Percentiles rank a stretch among this genome's conserved stretches.
Conservation (phyloP, 2,113 vertebrate genomes). For the Coreoperca whiteheadi region DNA sequence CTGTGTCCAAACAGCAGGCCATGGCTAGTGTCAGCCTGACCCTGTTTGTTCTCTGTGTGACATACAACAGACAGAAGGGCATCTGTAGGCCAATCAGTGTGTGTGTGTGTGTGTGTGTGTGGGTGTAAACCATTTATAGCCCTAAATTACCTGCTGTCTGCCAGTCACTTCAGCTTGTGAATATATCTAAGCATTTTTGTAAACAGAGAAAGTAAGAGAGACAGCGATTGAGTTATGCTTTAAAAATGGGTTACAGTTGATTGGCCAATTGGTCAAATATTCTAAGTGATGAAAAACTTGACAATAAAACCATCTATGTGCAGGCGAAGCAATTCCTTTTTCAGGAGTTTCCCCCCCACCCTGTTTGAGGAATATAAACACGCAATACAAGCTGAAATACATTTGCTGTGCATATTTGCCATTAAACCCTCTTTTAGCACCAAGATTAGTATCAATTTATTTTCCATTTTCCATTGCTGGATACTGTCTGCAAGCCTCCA, state of each 20-base stretch:
- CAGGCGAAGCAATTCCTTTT: not conserved
- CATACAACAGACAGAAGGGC: constrained; percentile 56
- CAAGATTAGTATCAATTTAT: constrained; percentile 29
- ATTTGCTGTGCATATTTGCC: not conserved
- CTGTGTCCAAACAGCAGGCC: constrained; percentile 51
- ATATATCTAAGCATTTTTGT: constrained; percentile 23
- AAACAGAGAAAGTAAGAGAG: not conserved
- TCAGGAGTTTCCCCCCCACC: rapidly evolving
- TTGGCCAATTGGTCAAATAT: not conserved
- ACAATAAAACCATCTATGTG: not conserved
- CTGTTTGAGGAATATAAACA: constrained; percentile 8
- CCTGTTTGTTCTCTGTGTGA: constrained; percentile 66
- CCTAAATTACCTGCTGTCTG: constrained; percentile 38
- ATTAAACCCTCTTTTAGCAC: constrained; percentile 7
- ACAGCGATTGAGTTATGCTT: constrained; percentile 5
- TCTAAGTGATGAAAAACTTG: not conserved
- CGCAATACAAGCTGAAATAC: not conserved
- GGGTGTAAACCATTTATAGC: constrained; percentile 37
- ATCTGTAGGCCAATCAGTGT: constrained; percentile 45
- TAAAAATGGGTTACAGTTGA: not conserved
- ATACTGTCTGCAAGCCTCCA: constrained; percentile 22
- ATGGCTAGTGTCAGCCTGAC: constrained; percentile 61
- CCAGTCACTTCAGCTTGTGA: constrained; percentile 18
- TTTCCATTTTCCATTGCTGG: constrained; percentile 40
- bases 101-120: constrained; percentile 35